A percentile compares a stretch with the other conserved stretches of the same genome.
phyloP scores from a whole-genome alignment of 2,797 vertebrate genomes.

The Astyanax mexicanus region DNA sequence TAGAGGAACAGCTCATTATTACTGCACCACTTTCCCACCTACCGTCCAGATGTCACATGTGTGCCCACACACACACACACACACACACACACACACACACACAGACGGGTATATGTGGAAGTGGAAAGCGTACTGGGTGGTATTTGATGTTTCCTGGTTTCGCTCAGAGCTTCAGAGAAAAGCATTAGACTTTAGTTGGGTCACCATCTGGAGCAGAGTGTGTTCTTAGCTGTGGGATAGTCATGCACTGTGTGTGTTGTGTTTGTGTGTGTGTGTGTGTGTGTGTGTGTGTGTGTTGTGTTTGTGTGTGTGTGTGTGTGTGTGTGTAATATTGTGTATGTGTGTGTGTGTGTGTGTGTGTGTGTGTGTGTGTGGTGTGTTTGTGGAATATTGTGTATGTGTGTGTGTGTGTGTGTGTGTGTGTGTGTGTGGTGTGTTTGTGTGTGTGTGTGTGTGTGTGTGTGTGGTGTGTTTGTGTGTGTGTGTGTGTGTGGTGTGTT shows the following conservation, averaged over 20 bases:
- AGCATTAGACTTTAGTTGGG: constrained; percentile 31
- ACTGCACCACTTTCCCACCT: constrained; percentile 16
- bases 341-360: no score
- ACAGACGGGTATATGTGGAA: constrained; percentile 11
- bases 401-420: not conserved
- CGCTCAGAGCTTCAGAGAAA: constrained; percentile 41
- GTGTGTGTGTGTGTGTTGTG: not conserved
- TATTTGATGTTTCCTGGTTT: constrained; percentile 21
- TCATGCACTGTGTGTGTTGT: not conserved
- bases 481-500: no score
- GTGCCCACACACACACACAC: constrained; percentile 7
- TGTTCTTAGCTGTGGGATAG: constrained; percentile 31
- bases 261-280: not conserved
- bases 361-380: no score
- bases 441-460: not conserved
- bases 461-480: no score
- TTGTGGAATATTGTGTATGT: no score
- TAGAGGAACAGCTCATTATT: not conserved
- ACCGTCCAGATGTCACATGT: constrained; percentile 34
- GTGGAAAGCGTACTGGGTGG: constrained; percentile 32
- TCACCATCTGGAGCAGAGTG: constrained; percentile 42
- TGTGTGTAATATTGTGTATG: not conserved
- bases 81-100: constrained; percentile 17
- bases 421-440: not conserved
- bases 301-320: not conserved